These are phyloP conservation scores for Oxyruncus cristatus DNA, from an alignment of 2,113 vertebrate genomes.

Conservation along the genomic window DNA sequence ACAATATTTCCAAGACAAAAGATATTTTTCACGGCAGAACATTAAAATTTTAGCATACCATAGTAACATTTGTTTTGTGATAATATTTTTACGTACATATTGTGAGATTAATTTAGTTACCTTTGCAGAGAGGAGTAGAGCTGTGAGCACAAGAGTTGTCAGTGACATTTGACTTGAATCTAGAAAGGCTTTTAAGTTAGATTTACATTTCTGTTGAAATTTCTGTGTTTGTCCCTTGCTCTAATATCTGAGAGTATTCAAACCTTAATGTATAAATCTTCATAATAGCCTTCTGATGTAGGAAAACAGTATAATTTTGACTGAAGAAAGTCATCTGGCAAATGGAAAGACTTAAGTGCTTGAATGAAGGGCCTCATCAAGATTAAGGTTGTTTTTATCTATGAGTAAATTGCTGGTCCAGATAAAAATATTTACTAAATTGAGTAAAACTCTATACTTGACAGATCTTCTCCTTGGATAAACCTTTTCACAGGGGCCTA, in stretches of 20 bases:
- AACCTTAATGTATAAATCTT: background rate
- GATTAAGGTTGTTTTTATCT: background rate
- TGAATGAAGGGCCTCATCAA: background rate
- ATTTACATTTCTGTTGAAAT: background rate
- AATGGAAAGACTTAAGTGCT: background rate
- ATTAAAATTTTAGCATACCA: background rate
- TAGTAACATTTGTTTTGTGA: background rate
- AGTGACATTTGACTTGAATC: background rate
- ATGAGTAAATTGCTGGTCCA: background rate
- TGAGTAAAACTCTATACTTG: background rate
- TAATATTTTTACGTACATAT: background rate
- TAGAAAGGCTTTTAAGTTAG: background rate
- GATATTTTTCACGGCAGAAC: background rate
- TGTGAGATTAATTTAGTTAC: background rate
- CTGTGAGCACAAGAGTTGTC: background rate
- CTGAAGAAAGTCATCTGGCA: background rate
- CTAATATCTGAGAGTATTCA: background rate
- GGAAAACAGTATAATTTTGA: background rate
- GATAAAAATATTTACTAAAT: background rate
- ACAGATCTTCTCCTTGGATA: background rate
- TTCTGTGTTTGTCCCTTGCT: fast-evolving
- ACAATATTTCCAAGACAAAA: background rate
- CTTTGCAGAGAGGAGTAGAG: background rate
- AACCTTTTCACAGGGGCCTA: background rate
- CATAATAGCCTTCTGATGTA: background rate